Base-by-base conservation (phyloP, 92 coral and sea anemone species). In the Ricordea florida region DNA sequence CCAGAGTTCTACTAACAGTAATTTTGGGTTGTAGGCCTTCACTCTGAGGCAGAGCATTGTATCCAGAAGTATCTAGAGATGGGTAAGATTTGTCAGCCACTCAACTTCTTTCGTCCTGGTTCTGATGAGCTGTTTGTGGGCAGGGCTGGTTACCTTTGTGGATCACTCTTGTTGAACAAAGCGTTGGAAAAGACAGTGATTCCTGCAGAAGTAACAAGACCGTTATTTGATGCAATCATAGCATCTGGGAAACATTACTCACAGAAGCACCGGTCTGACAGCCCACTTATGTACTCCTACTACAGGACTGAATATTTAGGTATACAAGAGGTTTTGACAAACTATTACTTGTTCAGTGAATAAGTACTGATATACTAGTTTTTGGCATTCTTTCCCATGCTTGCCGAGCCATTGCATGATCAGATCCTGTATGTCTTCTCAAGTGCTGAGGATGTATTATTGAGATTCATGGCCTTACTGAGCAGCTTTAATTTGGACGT, bases 121-220 rank as follows among this genome's bases (percentile, higher is more conserved):
- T 88, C 93, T 18, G 96, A 93, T 64, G 98, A 93, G 32, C 79
- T 93, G 73, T 86, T 93, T 57, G 90, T 93, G 45, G 98, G 98
- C 29, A 84, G 98, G 46, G 89, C 98, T 15, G 98, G 98, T 22
- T 93, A 93, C 69, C 77, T 93, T 37, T 84, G 97, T 85, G 91
- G 87, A 16, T 90, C 87, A 26, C 66, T 85, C 62, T 69, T 88
- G 58, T 63, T 93, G 27, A 87, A 93, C 76, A 68, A 60, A 68
- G 85, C 71, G 76, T 78, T 91, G 15, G 90, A 93, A 3, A 69
- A 75, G 32, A 62, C 57, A 10, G 91, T 84, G 37, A 67, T 93
- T 10, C 89, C 98, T 46, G 35, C 81, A 43, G 93, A 76, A 52
- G 65, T 93, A 25, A 87, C 80, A 5, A 55, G 74, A 36, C 87